Conservation (phyloP, 2,888 invertebrate species). For the Volucella inflata region DNA sequence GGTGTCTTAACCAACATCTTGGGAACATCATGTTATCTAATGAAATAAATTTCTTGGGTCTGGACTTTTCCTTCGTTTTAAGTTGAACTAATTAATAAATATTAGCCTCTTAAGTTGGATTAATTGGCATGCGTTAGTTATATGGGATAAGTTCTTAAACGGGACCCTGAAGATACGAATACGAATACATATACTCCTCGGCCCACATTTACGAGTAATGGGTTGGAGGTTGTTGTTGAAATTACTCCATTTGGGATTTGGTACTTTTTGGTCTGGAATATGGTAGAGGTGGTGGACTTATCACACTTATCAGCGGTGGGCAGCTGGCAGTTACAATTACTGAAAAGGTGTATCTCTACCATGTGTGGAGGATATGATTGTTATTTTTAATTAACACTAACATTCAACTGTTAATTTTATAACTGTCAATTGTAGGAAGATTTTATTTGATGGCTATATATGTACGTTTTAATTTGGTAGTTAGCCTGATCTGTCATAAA, state of each 20-base stretch:
- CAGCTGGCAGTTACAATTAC: constrained; percentile 55
- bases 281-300: neutral
- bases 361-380: constrained; percentile 39
- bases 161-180: constrained; percentile 36
- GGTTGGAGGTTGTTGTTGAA: constrained; percentile 46
- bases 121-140: constrained; percentile 76
- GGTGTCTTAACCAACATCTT: constrained; percentile 76
- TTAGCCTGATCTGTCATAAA: too few species aligned
- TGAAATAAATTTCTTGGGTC: constrained; percentile 75
- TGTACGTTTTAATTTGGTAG: too few species aligned
- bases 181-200: neutral
- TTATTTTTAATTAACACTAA: constrained; percentile 65
- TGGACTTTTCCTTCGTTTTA: constrained; percentile 72
- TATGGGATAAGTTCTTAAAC: constrained; percentile 71
- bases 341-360: constrained; percentile 17
- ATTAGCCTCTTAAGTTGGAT: constrained; percentile 77
- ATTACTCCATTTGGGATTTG: constrained; percentile 58
- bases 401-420: constrained; percentile 53
- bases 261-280: constrained; percentile 1
- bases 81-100: constrained; percentile 77
- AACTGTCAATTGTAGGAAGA: constrained; percentile 26
- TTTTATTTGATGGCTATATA: too few species aligned
- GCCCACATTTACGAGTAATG: constrained; percentile 12
- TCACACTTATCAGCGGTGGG: constrained; percentile 59
- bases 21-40: constrained; percentile 76